Evolutionary conservation across 2,888 invertebrate species (phyloP).

Genomic region (Oligia strigilis): DNA sequence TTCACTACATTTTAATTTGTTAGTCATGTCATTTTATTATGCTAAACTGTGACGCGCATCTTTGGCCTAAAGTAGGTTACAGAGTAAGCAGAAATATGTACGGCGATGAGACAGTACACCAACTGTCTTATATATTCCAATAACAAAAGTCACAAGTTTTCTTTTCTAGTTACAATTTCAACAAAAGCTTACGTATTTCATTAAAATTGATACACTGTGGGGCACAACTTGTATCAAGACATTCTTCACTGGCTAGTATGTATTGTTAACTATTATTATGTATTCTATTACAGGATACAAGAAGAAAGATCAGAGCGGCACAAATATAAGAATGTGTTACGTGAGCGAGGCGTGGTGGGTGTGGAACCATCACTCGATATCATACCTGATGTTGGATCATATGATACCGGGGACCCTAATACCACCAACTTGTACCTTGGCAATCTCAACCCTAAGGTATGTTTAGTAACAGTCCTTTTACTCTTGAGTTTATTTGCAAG

Average conservation of each 20-base stretch:
- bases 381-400: slow-evolving; percentile 93
- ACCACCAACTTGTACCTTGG: slow-evolving; percentile 99
- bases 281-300: slow-evolving; percentile 94
- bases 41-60: too few species aligned
- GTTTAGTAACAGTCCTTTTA: neutral
- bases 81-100: too few species aligned
- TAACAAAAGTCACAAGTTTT: neutral
- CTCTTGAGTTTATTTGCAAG: neutral
- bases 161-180: neutral
- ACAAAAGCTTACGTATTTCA: neutral
- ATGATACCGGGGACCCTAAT: slow-evolving; percentile 98
- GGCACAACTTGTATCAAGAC: neutral
- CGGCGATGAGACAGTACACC: too few species aligned
- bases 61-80: too few species aligned
- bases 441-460: slow-evolving; percentile 98
- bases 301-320: slow-evolving; percentile 99
- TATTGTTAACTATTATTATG: neutral
- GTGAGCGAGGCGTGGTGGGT: slow-evolving; percentile 85
- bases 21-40: too few species aligned
- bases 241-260: neutral
- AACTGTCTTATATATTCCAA: neutral
- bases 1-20: too few species aligned
- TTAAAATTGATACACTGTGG: neutral
- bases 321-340: slow-evolving; percentile 95
- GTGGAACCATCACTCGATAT: slow-evolving; percentile 78